These are phyloP conservation scores for Platorchestia sp. DNA, from an alignment of 1,140 invertebrate species.

Conservation along the genomic window DNA sequence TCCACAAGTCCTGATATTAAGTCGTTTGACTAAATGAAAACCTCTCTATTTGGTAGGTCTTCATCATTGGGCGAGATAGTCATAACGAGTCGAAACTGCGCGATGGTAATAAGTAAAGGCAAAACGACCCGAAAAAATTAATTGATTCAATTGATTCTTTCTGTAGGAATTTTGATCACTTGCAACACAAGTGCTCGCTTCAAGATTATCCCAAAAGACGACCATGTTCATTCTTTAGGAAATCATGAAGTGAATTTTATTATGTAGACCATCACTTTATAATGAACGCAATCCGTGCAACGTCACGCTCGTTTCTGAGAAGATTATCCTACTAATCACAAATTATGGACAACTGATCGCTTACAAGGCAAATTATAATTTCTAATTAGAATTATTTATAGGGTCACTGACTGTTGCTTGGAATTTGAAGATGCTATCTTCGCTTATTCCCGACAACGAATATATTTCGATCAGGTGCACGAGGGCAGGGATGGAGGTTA, in stretches of 20 bases:
- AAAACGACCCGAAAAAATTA: background rate
- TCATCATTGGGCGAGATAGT: background rate
- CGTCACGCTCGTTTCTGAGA: constrained; percentile 25
- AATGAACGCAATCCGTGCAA: background rate
- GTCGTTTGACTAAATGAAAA: constrained; percentile 27
- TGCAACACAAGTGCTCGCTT: background rate
- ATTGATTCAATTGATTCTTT: constrained; percentile 25
- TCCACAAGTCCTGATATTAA: background rate
- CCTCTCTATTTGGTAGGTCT: constrained; percentile 23
- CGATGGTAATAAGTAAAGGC: background rate
- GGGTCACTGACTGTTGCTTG: background rate
- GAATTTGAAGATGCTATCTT: constrained; percentile 48
- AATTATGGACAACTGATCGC: background rate
- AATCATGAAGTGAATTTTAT: constrained; percentile 26
- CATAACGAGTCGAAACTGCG: background rate
- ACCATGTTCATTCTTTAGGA: background rate
- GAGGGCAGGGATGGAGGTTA: background rate
- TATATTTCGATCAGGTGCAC: constrained; percentile 24
- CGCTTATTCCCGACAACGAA: background rate
- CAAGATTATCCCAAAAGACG: background rate
- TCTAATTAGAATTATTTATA: constrained; percentile 49
- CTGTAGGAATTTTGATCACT: constrained; percentile 28
- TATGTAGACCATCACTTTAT: background rate
- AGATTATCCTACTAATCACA: constrained; percentile 3
- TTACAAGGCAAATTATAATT: constrained; percentile 26